Base-by-base conservation (phyloP, 2,113 vertebrate genomes). In the Lontra canadensis region DNA sequence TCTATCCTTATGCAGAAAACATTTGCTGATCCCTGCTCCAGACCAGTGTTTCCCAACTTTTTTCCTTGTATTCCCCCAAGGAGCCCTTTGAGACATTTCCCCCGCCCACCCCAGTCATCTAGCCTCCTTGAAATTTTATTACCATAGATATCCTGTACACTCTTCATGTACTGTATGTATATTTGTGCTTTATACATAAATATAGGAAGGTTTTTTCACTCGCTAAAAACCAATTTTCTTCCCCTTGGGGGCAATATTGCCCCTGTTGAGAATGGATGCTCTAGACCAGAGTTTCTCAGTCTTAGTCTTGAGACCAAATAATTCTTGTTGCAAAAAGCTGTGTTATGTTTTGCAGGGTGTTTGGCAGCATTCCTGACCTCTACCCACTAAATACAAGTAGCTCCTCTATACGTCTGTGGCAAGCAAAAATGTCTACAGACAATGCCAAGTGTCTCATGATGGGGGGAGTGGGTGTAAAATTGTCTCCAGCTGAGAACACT, bases 141-240 rank as follows among this genome's bases (percentile, higher is more conserved):
- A 39, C n/a, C 12, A n/a, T 2, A 36, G 17, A n/a, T 39, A 63
- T 44, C n/a, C 3, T 47, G 5, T 52, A 20, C 49, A 84, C 83
- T 92, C 15, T 52, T 78, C 17, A n/a, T 31, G 21, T 13, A 59
- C 31, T 71, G 0, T 65, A n/a, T 67, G 1, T 79, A 3, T 74
- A 76, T 90, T 52, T 90, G 34, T 90, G 26, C 59, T 84, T 85
- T 90, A 74, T 23, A 84, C 4, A 94, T 67, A 71, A 81, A 95
- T 74, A 83, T 34, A 69, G 5, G 17, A 69, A 69, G n/a, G 17
- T 42, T 67, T 39, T 57, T 93, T 94, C 76, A 83, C 49, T 87
- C 55, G 20, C 47, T 61, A 78, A 73, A 84, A 85, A 59, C 8
- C 31, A 31, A 57, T 44, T 90, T 74, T 63, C 55, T 52, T 14